Percentiles rank a stretch among this genome's conserved stretches.
These are phyloP conservation scores for Hemibagrus wyckioides DNA, from an alignment of 2,113 vertebrate genomes.

Conservation along the genomic window DNA sequence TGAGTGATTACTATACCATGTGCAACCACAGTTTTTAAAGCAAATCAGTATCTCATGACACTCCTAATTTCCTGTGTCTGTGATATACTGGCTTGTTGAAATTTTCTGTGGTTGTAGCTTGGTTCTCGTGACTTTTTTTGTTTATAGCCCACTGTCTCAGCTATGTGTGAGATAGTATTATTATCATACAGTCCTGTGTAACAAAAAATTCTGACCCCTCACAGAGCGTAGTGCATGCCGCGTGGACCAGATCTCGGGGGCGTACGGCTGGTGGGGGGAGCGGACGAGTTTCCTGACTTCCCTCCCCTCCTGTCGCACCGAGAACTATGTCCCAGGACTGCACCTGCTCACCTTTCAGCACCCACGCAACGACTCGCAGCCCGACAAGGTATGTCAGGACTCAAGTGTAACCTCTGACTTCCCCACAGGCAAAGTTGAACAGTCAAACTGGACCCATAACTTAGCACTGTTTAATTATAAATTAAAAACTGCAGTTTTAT, in stretches of 20 bases:
- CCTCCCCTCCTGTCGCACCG: slow-evolving; percentile 83
- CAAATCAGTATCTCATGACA: slow-evolving; percentile 48
- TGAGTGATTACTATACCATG: background rate
- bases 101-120: slow-evolving; percentile 28
- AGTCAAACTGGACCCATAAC: background rate
- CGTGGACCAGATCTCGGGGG: slow-evolving; percentile 90
- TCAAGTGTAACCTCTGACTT: slow-evolving; percentile 24
- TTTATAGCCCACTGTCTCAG: background rate
- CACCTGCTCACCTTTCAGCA: slow-evolving; percentile 92
- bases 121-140: background rate
- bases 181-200: background rate
- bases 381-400: slow-evolving; percentile 82
- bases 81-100: slow-evolving; percentile 46
- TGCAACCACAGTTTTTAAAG: slow-evolving; percentile 29
- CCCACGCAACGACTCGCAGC: slow-evolving; percentile 89
- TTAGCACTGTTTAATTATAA: background rate
- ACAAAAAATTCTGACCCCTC: slow-evolving; percentile 69
- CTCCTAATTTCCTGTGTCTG: background rate
- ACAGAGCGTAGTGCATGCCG: slow-evolving; percentile 85
- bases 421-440: slow-evolving; percentile 49
- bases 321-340: slow-evolving; percentile 89
- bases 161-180: background rate
- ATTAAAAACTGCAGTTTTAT: slow-evolving; percentile 44
- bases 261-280: slow-evolving; percentile 92
- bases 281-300: slow-evolving; percentile 85